These are phyloP conservation scores for Tragelaphus oryx DNA, from an alignment of 2,797 vertebrate genomes.

Conservation along the genomic window DNA sequence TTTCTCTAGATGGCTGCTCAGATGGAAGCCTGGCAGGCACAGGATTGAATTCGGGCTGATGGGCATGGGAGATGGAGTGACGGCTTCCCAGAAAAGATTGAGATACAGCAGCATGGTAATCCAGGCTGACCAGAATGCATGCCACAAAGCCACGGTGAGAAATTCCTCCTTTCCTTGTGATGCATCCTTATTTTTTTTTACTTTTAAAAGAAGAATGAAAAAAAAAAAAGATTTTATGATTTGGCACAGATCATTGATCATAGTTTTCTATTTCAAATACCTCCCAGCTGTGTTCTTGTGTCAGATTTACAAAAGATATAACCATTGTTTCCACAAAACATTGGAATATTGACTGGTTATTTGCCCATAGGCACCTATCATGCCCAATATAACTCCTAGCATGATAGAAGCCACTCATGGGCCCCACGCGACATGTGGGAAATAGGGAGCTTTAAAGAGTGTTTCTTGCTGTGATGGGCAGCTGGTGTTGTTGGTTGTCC, in stretches of 20 bases:
- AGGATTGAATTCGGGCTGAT: slow-evolving; percentile 71
- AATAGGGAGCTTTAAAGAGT: background rate
- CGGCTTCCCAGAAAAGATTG: slow-evolving; percentile 47
- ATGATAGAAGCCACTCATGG: background rate
- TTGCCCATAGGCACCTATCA: slow-evolving; percentile 18
- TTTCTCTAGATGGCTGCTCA: slow-evolving; percentile 73
- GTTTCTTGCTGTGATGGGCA: background rate
- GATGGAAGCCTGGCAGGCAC: slow-evolving; percentile 71
- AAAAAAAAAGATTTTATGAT: slow-evolving; percentile 55
- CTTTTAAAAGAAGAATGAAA: slow-evolving; percentile 51
- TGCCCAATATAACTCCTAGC: background rate
- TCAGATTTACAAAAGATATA: slow-evolving; percentile 60
- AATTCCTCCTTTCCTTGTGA: slow-evolving; percentile 29
- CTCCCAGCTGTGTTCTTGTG: slow-evolving; percentile 60
- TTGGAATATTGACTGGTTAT: slow-evolving; percentile 34
- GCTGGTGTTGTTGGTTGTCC: background rate
- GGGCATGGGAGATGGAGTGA: slow-evolving; percentile 36
- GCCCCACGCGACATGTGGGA: background rate
- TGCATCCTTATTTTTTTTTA: slow-evolving; percentile 3
- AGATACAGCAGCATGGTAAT: slow-evolving; percentile 45
- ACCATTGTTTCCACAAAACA: slow-evolving; percentile 58
- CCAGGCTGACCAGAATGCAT: slow-evolving; percentile 35
- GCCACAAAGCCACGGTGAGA: slow-evolving; percentile 39
- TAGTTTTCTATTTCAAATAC: slow-evolving; percentile 54
- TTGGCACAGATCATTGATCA: slow-evolving; percentile 62